Evolutionary conservation across 23 tunicate genomes (phyloP).

Genomic region (Phallusia fumigata): DNA sequence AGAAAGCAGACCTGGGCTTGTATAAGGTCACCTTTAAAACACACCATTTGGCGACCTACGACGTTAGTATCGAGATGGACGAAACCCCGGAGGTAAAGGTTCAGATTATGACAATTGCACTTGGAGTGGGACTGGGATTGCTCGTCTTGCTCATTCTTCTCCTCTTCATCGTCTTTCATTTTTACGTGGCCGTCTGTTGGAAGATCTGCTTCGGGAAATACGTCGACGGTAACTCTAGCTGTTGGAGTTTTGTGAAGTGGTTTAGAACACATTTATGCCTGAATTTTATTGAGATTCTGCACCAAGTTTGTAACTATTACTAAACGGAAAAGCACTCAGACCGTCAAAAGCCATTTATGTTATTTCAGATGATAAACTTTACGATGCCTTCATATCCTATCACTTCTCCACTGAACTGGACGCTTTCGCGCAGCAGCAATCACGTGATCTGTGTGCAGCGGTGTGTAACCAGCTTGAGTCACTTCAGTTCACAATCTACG

Average conservation of each 20-base stretch:
- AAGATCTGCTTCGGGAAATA: neutral
- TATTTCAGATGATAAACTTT: slow-evolving; percentile 43
- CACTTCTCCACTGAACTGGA: slow-evolving; percentile 18
- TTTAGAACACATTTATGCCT: too few relatives aligned
- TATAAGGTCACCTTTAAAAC: neutral
- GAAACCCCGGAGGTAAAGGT: neutral
- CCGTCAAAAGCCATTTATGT: too few relatives aligned
- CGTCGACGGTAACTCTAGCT: too few relatives aligned
- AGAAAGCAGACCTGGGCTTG: neutral
- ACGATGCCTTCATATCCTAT: slow-evolving; percentile 33
- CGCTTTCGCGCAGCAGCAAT: slow-evolving; percentile 6
- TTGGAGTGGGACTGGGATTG: neutral
- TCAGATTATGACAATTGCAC: neutral
- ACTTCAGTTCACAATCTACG: slow-evolving; percentile 14
- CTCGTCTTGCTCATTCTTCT: neutral
- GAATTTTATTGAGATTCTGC: too few relatives aligned
- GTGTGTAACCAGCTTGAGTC: neutral
- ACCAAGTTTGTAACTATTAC: too few relatives aligned
- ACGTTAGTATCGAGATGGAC: neutral
- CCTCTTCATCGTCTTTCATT: neutral
- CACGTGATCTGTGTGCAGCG: neutral
- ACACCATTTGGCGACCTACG: neutral
- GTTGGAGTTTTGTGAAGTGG: too few relatives aligned
- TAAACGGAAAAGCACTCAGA: too few relatives aligned
- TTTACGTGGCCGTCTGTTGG: neutral